Evolutionary conservation across 2,797 vertebrate species (phyloP), one percentile per base, ranked within the genome.

Genomic region (Chaetophractus vellerosus): DNA sequence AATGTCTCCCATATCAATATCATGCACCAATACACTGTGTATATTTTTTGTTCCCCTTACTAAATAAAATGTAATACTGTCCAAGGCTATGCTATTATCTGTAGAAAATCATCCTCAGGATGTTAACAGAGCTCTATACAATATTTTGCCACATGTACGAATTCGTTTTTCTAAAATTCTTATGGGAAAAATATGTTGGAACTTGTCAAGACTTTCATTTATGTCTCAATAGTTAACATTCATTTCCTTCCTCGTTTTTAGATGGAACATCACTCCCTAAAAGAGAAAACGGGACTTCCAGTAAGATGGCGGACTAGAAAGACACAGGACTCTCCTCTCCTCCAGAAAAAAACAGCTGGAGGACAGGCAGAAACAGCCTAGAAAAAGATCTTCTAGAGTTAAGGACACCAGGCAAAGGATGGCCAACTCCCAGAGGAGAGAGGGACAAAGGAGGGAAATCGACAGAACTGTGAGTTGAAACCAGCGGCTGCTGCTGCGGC

Each of bases 41-140:
- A 84, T 36, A 38, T n/a, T 90, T 96, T 88, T 88, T 85, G 82
- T 86, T 95, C 69, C 36, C 64, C 55, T 87, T 90, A 90, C 50
- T 57, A 96, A 95, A 38, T 92, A 95, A 88, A 88, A 91, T 48
- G 59, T 33, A 94, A 12, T 24, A 59, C 18, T 84, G 45, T 87
- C 38, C 23, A 95, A 55, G 26, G 7, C 36, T 87, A 90, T 45
- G 33, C 41, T 55, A 71, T 72, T 26, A 83, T 64, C 66, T 80
- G 10, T 33, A 74, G 59, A 87, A 91, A 90, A 79, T 8, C 6
- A 92, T 55, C 52, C 28, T 55, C 14, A 4, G 61, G 66, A 26
- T 52, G 52, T 59, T 87, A 69, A 61, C 14, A 88, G 41, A 91
- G 18, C 3, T 55, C 55, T 85, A 5, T 11, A 57, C 31, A 83